Evolutionary conservation across 2,113 vertebrate species (phyloP), one percentile per base, ranked within the genome.

Genomic region (Rhinichthys klamathensis): DNA sequence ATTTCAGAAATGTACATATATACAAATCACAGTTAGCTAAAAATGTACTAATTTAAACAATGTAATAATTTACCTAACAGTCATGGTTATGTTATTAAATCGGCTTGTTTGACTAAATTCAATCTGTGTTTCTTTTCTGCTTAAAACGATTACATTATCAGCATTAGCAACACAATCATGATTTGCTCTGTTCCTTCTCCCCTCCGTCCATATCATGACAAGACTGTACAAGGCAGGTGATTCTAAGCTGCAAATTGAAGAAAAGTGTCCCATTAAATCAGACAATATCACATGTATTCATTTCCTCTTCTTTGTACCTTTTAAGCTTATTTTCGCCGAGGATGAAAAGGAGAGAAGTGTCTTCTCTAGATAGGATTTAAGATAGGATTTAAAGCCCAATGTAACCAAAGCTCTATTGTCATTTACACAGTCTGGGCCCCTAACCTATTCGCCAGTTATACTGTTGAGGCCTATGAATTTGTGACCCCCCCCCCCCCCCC

Each of bases 401-500:
- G 92, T 93, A 93, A 94, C 92, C 93, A 92, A 93, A 92, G 88
- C 90, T 80, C 91, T 91, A 93, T 94, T 95, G 93, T 94, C 91
- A 94, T 93, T 92, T 93, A 92, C 93, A 92, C 90, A 86, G 89
- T 91, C 93, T 80, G 88, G 92, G 92, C 92, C 92, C 91, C 93
- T 94, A 94, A 94, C 91, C 94, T 93, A 92, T 93, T 93, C 92
- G 90, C 91, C 92, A 92, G 87, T 96, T 94, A 95, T 95, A 95
- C 90, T 92, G 95, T 94, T 95, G 93, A 93, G 94, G 92, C 95
- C 94, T 91, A 92, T 89, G 92, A 91, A 75, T 92, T 84, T 76
- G 91, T 92, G 91, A 92, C 63, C 1, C 63, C 63, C 94, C 90
- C 77, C 63, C 94, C 90, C 77, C 63, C 1, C 63, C 63, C 94